Evolutionary conservation across 2,113 vertebrate species (phyloP).

Genomic region (Glareola pratincola): DNA sequence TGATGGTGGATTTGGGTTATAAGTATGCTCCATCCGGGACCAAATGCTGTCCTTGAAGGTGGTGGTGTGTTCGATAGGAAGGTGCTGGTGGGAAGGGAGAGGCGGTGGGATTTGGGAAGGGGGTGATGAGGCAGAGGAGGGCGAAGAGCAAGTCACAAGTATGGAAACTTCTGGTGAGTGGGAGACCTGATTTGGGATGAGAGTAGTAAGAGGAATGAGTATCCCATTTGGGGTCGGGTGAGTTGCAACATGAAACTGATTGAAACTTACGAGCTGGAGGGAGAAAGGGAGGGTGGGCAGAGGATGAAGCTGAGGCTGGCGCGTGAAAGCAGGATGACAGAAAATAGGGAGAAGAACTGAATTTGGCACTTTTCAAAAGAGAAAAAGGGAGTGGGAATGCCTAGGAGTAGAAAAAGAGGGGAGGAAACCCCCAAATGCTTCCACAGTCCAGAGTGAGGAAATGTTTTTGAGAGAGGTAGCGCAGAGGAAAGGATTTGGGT

Average conservation of each 20-base stretch:
- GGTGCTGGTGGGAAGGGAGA: neutral
- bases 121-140: neutral
- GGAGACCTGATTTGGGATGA: neutral
- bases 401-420: accelerated
- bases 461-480: neutral
- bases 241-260: neutral
- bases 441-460: neutral
- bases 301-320: neutral
- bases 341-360: neutral
- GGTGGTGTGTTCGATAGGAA: neutral
- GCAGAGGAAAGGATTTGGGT: neutral
- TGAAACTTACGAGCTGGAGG: neutral
- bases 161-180: neutral
- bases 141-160: accelerated
- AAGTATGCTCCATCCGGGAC: neutral
- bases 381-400: neutral
- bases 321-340: accelerated
- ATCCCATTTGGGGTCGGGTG: neutral
- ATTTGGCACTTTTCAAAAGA: accelerated
- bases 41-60: neutral
- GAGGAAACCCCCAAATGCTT: neutral
- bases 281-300: neutral
- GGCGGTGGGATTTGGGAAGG: neutral
- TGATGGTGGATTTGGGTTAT: accelerated
- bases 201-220: neutral